Conservation (phyloP, 2,113 vertebrate species). For the Pituophis catenifer region DNA sequence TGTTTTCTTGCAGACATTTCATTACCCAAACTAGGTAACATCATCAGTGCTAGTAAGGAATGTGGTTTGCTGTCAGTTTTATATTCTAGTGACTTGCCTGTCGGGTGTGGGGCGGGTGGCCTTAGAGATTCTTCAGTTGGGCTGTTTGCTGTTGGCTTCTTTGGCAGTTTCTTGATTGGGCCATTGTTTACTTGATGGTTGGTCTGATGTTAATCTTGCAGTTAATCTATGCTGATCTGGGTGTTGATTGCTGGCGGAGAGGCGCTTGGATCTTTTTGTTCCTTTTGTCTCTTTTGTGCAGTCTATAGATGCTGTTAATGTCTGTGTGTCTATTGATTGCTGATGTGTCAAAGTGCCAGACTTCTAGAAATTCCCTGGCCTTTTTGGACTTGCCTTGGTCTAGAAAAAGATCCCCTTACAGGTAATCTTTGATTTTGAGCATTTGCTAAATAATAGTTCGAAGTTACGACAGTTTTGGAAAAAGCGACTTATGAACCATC, state of each 20-base stretch:
- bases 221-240: neutral
- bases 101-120: too few relatives aligned
- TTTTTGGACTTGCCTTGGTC: neutral
- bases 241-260: neutral
- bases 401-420: neutral
- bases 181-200: neutral
- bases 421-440: neutral
- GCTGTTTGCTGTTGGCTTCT: neutral
- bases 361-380: neutral
- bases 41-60: too few relatives aligned
- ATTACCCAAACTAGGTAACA: too few relatives aligned
- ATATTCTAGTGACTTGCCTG: neutral
- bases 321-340: neutral
- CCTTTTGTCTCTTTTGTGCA: neutral
- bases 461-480: neutral
- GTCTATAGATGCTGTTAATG: neutral
- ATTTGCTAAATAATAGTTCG: neutral
- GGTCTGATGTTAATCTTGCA: neutral
- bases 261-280: neutral
- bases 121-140: neutral
- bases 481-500: neutral
- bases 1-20: too few relatives aligned
- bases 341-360: neutral
- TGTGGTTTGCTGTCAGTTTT: too few relatives aligned
- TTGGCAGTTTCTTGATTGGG: neutral